Evolutionary conservation across 2,113 vertebrate genomes (phyloP), one percentile per base, ranked within the genome.

Genomic region (Gymnorhina tibicen): DNA sequence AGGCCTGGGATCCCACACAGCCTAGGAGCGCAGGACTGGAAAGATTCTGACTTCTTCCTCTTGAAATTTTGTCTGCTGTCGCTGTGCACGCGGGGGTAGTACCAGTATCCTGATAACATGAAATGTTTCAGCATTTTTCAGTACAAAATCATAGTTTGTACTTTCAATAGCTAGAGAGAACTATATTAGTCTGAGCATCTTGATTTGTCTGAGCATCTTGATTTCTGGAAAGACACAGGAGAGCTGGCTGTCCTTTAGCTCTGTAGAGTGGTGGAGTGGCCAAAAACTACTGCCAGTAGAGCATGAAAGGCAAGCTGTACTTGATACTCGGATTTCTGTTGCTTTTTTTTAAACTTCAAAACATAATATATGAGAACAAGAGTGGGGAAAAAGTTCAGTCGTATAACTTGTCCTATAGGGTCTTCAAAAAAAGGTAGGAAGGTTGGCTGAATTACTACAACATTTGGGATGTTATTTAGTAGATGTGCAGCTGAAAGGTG

Each of bases 81-180:
- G 2, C 33, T 69, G 46, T 33, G 35, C 4, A 1, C 11, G 1
- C 44, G 6, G 46, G n/a, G 33, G 5, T 35, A 28, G 27, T 37
- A 5, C 19, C 26, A 24, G 1, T 42, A 13, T 89, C 53, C 39
- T 53, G 23, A 17, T 18, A 72, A 16, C 7, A 2, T 50, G 11
- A 70, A 77, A 42, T 10, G 10, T 53, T 87, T 55, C 26, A 9
- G 37, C 6, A 3, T 76, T 93, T 95, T 90, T 92, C 58, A 24
- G 21, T 59, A 49, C 12, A 27, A 50, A 79, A 63, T 63, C 18
- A 1, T 22, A 69, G 46, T 66, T 86, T 56, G 13, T 75, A 20
- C 47, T 58, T 62, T 46, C 28, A 66, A 0, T 73, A 85, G 22
- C n/a, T 76, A 24, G n/a, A 59, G 37, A 39, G 30, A 41, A 33